Base-by-base conservation (phyloP, 53 echinoderm and acorn worm genomes). In the Astropecten irregularis region DNA sequence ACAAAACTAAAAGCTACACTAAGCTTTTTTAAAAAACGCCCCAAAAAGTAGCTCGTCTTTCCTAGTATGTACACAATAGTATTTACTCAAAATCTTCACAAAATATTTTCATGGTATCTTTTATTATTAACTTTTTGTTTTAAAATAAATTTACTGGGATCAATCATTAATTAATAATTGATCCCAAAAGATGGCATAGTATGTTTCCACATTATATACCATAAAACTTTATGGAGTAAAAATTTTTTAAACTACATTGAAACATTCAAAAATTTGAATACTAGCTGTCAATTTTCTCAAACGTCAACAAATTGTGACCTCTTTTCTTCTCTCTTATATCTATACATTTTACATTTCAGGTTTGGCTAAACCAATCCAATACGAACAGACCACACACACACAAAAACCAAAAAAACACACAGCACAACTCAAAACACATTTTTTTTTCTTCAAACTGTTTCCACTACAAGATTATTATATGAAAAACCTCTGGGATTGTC, bases 41-140 rank as follows among this genome's bases (percentile, higher is more conserved):
- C n/a, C 63, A 62, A 79, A 44, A 79, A 52, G 47, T 63, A 79
- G 49, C 61, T 31, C 19, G 27, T 42, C 42, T 74, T 74, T 74
- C n/a, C 38, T 73, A 44, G 16, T 74, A 74, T 74, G 57, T 74
- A 74, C 74, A 74, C 47, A 50, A 32, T 21, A 62, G 31, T 59
- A 58, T 79, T 33, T 61, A 62, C 48, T 61, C 42, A 22, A 60
- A 79, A 30, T 79, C 47, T 31, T 62, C 60, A 79, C 49, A 79
- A 79, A 79, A 79, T 79, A 79, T 79, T 42, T 79, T 35, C 63
- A 79, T 53, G 51, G 46, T 28, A 76, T n/a, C n/a, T 42, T 42
- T 42, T 42, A 8, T 6, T 42, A 11, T 42, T 42, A 42, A 42
- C 6, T 59, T 62, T 79, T 79, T 30, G 59, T 44, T 35, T 62